phyloP scores from a whole-genome alignment of 2,888 invertebrate genomes.

The Chymomyza caudatula region DNA sequence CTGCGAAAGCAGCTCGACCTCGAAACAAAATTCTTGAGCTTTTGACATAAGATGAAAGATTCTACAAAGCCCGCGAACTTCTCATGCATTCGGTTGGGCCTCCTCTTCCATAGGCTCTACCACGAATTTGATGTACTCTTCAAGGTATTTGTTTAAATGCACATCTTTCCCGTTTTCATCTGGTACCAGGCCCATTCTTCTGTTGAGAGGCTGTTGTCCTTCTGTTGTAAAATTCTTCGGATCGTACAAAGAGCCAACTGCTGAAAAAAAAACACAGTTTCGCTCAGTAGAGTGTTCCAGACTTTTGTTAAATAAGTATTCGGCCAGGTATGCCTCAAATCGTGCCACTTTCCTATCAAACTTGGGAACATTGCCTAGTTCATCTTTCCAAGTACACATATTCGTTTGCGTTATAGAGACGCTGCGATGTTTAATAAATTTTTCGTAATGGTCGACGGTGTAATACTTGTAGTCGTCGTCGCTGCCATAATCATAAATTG shows the following conservation, averaged over 20 bases:
- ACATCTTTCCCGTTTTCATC: neutral
- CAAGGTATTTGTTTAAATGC: neutral
- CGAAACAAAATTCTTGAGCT: no score
- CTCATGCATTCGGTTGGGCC: no score
- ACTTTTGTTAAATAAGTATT: neutral
- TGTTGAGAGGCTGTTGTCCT: neutral
- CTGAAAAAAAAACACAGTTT: neutral
- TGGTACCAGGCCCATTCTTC: neutral
- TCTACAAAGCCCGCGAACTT: no score
- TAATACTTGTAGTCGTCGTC: neutral
- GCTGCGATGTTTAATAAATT: no score
- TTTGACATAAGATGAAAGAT: no score
- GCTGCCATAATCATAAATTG: neutral
- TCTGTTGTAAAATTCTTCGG: neutral
- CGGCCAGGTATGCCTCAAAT: neutral
- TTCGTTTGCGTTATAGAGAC: neutral
- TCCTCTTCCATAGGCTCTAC: no score
- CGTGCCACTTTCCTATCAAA: neutral
- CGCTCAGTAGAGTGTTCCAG: neutral
- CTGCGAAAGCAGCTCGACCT: no score
- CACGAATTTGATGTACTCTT: neutral
- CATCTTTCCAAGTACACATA: neutral
- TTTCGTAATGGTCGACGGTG: neutral
- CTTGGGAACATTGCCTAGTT: neutral
- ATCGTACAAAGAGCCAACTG: neutral